A percentile compares a stretch with the other conserved stretches of the same genome.
Evolutionary conservation across 1,140 invertebrate species (phyloP).

Genomic region (Periplaneta americana): DNA sequence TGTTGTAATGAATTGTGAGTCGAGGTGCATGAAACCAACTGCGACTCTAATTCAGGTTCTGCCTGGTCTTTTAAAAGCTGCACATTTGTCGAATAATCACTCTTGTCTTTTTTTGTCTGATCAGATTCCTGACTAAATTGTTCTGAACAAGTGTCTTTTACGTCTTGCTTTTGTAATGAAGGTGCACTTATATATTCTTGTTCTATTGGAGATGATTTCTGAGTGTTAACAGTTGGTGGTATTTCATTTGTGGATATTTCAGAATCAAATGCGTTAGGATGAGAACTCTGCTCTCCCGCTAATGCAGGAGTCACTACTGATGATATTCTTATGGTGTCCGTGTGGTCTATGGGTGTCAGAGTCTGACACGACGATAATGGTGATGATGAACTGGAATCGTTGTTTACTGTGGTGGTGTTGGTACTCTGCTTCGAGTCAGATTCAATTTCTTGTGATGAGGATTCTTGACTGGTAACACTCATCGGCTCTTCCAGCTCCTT

Average conservation of each 20-base stretch:
- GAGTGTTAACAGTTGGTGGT: not conserved
- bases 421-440: slow-evolving; percentile 11
- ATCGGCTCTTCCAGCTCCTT: slow-evolving; percentile 13
- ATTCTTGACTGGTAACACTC: slow-evolving; percentile 17
- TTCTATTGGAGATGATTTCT: not conserved
- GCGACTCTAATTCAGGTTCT: not conserved
- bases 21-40: not conserved
- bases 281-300: not conserved
- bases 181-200: not conserved
- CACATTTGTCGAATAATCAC: not conserved
- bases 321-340: not conserved
- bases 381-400: not conserved
- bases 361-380: not conserved
- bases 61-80: not conserved
- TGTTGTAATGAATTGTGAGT: not conserved
- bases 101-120: not conserved
- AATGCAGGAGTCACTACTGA: no score
- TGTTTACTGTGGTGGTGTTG: no score
- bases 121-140: not conserved
- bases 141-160: not conserved
- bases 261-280: not conserved
- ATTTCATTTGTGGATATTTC: not conserved
- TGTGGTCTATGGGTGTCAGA: not conserved
- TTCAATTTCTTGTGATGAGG: slow-evolving; percentile 13
- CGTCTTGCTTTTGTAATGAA: not conserved